Percentiles rank a stretch among this genome's conserved stretches.
phyloP scores from a whole-genome alignment of 2,888 invertebrate genomes.

The Drepanosiphum platanoidis region DNA sequence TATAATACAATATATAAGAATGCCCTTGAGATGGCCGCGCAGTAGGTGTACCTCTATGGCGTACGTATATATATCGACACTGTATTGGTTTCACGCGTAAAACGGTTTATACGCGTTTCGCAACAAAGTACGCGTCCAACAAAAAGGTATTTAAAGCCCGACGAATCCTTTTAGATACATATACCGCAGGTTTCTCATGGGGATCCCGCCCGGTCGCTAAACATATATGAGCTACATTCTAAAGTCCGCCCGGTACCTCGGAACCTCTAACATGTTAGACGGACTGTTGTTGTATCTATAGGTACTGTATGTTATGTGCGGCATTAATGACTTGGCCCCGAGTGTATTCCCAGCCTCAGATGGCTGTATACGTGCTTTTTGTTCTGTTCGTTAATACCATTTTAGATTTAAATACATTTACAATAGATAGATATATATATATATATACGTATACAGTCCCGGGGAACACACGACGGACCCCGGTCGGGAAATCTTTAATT shows the following conservation, averaged over 20 bases:
- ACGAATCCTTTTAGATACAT: slow-evolving; percentile 6
- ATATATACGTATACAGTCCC: slow-evolving; percentile 3
- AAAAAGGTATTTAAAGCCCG: slow-evolving; percentile 21
- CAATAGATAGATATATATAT: too few species aligned
- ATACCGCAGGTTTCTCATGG: neutral
- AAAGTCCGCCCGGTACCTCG: neutral
- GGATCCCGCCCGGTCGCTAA: slow-evolving; percentile 3
- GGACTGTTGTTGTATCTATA: neutral
- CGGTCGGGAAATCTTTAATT: neutral
- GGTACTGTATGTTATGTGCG: neutral
- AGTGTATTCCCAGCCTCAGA: slow-evolving; percentile 45
- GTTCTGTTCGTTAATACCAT: slow-evolving; percentile 30
- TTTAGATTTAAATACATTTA: slow-evolving; percentile 16
- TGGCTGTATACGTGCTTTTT: slow-evolving; percentile 51
- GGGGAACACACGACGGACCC: neutral
- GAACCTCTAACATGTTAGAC: slow-evolving; percentile 23
- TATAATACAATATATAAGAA: neutral
- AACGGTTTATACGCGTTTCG: neutral
- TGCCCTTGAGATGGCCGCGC: neutral
- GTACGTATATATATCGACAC: neutral
- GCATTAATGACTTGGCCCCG: slow-evolving; percentile 17
- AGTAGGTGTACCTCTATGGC: too few species aligned
- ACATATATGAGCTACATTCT: slow-evolving; percentile 5
- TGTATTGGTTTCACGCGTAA: slow-evolving; percentile 19
- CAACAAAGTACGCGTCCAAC: slow-evolving; percentile 7